Evolutionary conservation across 2,888 invertebrate genomes (phyloP), one percentile per base, ranked within the genome.

Genomic region (Rhogogaster chlorosoma): DNA sequence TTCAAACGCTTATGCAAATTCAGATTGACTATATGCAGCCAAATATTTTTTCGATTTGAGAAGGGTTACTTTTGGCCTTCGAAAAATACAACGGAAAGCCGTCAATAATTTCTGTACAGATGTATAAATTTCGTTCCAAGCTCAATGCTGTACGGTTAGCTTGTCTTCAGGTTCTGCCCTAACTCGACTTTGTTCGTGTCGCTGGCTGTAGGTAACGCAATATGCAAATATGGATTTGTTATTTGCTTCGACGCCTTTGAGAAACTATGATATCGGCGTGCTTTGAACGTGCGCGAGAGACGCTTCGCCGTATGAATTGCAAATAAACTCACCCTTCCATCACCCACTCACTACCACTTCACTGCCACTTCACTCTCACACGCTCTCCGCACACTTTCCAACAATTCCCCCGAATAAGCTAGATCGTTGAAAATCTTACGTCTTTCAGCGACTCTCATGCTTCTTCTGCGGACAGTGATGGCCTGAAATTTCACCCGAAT

Each of bases 281-380:
- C 90, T 90, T 89, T 89, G 90, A 89, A 87, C 88, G 86, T 84
- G 86, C 53, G 84, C 85, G 49, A 32, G 85, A 83, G 83, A 83
- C 86, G 87, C 86, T 85, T 83, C 90, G 87, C 82, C 85, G 87
- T 86, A 89, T 90, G 90, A 90, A 90, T 90, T 89, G 89, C 89
- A 90, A 90, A 88, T 89, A 88, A 89, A 89, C 86, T 88, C 87
- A 88, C 85, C 86, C 87, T 85, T 86, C 85, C 86, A 85, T 78
- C 80, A 70, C 45, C 70, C 67, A 84, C 84, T 57, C 67, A 84
- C 84, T 57, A 67, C 84, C 61, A 83, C 84, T 82, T 80, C 78
- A 73, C 84, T 67, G 49, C 84, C 57, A 83, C 84, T 82, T 67
- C 83, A 49, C 77, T 42, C 84, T 32, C 73, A 12, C 53, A 32